Conservation (phyloP, 2,888 invertebrate genomes). For the Zygothrica quintamaculata region DNA sequence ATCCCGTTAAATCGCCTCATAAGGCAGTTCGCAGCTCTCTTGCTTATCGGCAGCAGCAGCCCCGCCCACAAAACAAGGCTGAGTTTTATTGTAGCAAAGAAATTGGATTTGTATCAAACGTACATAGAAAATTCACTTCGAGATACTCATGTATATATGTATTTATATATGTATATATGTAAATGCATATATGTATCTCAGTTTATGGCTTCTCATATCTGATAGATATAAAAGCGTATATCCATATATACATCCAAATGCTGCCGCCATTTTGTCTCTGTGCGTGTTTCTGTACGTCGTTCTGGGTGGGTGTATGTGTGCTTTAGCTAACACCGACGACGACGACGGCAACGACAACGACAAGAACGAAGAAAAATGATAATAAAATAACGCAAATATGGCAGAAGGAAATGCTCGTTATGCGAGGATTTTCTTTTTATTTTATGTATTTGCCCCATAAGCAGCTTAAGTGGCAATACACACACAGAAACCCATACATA, state of each 20-base stretch:
- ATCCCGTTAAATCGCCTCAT: slow-evolving; percentile 81
- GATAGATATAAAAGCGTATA: slow-evolving; percentile 72
- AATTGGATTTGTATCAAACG: slow-evolving; percentile 78
- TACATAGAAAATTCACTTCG: slow-evolving; percentile 26
- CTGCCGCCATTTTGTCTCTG: slow-evolving; percentile 49
- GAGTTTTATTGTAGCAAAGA: slow-evolving; percentile 72
- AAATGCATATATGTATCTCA: slow-evolving; percentile 36
- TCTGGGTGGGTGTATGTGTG: slow-evolving; percentile 22
- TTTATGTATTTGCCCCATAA: slow-evolving; percentile 80
- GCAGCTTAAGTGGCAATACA: slow-evolving; percentile 77
- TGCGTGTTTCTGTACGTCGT: background rate
- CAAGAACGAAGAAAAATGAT: slow-evolving; percentile 71
- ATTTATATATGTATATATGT: slow-evolving; percentile 43
- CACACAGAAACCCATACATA: slow-evolving; percentile 13
- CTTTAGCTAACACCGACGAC: slow-evolving; percentile 45
- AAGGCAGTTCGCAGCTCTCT: slow-evolving; percentile 77
- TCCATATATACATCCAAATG: slow-evolving; percentile 2
- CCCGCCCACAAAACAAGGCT: slow-evolving; percentile 50
- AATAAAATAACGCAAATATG: slow-evolving; percentile 83
- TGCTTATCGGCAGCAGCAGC: slow-evolving; percentile 67
- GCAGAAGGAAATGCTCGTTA: slow-evolving; percentile 80
- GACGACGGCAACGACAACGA: slow-evolving; percentile 51
- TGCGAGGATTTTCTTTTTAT: slow-evolving; percentile 77
- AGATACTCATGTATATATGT: slow-evolving; percentile 25
- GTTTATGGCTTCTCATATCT: slow-evolving; percentile 82